phyloP scores from a whole-genome alignment of 37 sponge, comb jelly and placozoan species.

The Agelas oroides region DNA sequence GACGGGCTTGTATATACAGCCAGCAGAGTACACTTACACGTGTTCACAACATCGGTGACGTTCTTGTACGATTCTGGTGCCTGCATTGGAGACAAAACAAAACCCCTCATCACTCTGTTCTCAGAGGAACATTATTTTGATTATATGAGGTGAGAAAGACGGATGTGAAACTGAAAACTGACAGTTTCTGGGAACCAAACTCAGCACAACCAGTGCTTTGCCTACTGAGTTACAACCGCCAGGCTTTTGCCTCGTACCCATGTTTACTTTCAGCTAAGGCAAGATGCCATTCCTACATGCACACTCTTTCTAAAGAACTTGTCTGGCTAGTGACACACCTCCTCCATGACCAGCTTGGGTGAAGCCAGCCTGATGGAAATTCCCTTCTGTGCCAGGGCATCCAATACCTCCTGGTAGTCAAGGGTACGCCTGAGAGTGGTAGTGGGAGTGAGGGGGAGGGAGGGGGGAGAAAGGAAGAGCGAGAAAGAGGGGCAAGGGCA shows the following conservation, averaged over 20 bases:
- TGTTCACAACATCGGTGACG: slow-evolving; percentile 99
- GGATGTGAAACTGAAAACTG: too few relatives aligned
- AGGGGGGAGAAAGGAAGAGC: background rate
- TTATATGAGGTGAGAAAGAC: too few relatives aligned
- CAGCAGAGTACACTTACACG: slow-evolving; percentile 85
- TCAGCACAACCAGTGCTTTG: too few relatives aligned
- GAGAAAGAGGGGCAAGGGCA: background rate
- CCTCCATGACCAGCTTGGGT: slow-evolving; percentile 99
- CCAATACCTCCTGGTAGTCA: slow-evolving; percentile 90
- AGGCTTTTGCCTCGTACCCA: too few relatives aligned
- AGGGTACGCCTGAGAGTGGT: slow-evolving; percentile 73
- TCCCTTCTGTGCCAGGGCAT: slow-evolving; percentile 78
- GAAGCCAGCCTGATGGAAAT: slow-evolving; percentile 97
- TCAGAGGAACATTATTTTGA: too few relatives aligned
- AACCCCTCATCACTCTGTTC: background rate
- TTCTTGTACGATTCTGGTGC: slow-evolving; percentile 99
- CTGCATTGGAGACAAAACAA: slow-evolving; percentile 37
- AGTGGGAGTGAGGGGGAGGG: background rate
- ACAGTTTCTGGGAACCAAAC: too few relatives aligned
- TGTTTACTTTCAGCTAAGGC: too few relatives aligned
- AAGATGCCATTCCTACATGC: too few relatives aligned
- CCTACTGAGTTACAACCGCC: too few relatives aligned
- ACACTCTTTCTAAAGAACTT: too few relatives aligned
- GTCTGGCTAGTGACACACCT: too few relatives aligned
- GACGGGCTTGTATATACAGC: too few relatives aligned